A percentile compares a stretch with the other conserved stretches of the same genome.
Evolutionary conservation across 2,797 vertebrate species (phyloP).

Genomic region (Sylvia borin): DNA sequence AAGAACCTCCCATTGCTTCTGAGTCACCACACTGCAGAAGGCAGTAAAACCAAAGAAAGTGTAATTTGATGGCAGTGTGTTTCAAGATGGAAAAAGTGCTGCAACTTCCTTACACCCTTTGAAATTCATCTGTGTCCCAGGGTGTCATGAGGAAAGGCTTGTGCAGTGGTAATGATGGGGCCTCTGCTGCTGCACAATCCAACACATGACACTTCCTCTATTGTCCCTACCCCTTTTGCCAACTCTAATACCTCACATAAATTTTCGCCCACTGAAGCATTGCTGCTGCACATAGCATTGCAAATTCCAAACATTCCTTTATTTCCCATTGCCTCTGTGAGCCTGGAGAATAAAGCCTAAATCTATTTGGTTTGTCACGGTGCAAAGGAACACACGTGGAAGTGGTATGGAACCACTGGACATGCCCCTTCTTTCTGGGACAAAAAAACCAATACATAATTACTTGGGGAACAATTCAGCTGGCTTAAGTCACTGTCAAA

Average conservation of each 20-base stretch:
- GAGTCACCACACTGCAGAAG: background rate
- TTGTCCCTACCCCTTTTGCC: constrained; percentile 12
- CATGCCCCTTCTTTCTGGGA: background rate
- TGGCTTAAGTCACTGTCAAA: background rate
- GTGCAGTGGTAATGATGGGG: background rate
- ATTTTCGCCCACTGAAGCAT: constrained; percentile 57
- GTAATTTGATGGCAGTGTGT: background rate
- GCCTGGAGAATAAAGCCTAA: background rate
- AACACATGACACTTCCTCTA: background rate
- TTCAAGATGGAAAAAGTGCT: background rate
- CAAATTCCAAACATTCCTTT: constrained; percentile 53
- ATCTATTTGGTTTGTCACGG: background rate
- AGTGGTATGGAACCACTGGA: background rate
- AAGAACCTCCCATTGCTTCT: background rate
- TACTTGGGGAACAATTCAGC: background rate
- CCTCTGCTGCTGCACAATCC: background rate
- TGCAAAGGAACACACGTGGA: background rate
- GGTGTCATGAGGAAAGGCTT: background rate
- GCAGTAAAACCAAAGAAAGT: background rate
- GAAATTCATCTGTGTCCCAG: background rate
- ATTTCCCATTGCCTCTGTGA: background rate
- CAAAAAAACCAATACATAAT: background rate
- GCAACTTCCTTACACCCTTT: background rate
- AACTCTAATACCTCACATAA: constrained; percentile 28
- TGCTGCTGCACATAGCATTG: constrained; percentile 45